Evolutionary conservation across 2,797 vertebrate genomes (phyloP).

Genomic region (Lemur catta): DNA sequence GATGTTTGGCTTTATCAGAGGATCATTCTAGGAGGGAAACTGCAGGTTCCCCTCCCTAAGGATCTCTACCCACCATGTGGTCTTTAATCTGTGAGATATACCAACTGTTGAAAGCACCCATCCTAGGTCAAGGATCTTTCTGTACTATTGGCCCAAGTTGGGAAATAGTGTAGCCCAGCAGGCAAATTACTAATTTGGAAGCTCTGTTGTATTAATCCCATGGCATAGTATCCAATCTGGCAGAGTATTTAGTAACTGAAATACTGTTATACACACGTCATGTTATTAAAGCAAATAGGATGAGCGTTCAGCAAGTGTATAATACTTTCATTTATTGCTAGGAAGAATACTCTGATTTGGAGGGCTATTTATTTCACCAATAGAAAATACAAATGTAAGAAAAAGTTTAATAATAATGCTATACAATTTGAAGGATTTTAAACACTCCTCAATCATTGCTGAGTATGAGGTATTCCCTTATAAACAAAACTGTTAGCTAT

Average conservation of each 20-base stretch:
- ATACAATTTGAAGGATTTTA: neutral
- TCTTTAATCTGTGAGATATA: neutral
- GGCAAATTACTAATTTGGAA: constrained; percentile 27
- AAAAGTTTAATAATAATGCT: constrained; percentile 21
- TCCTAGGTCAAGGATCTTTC: neutral
- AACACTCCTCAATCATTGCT: neutral
- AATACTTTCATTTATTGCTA: neutral
- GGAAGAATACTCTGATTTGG: neutral
- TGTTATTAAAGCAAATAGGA: neutral
- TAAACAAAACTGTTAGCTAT: neutral
- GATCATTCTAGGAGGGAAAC: neutral
- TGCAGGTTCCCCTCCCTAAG: neutral
- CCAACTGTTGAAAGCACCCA: neutral
- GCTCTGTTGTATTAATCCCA: neutral
- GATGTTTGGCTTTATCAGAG: neutral
- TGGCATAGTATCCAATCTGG: neutral
- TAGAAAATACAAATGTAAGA: neutral
- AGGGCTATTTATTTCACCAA: neutral
- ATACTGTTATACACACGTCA: neutral
- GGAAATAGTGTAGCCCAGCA: neutral
- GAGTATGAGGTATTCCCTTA: neutral
- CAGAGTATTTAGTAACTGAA: neutral
- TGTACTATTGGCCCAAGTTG: neutral
- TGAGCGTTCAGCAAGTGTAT: neutral
- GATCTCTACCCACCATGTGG: neutral